These are phyloP conservation scores for Drosophila tristis DNA, from an alignment of 1,140 invertebrate species.

Conservation along the genomic window DNA sequence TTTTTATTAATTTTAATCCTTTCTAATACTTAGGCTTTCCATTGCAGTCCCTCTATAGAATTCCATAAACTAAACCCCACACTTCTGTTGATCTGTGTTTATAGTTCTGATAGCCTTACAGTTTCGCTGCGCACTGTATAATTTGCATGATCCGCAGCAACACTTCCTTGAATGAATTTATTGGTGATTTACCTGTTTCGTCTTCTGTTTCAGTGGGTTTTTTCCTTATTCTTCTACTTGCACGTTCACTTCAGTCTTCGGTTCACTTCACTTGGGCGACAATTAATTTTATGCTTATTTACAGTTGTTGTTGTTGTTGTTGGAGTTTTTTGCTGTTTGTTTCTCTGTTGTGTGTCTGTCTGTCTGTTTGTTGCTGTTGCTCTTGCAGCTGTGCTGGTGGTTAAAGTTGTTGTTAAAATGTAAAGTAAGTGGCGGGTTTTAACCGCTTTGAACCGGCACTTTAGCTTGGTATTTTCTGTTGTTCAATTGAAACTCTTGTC, in stretches of 20 bases:
- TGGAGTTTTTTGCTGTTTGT: neutral
- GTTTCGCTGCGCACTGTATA: neutral
- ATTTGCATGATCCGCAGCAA: neutral
- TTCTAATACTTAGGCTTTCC: no score
- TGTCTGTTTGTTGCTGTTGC: conserved; percentile 12
- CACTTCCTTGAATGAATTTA: neutral
- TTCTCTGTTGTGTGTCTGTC: conserved; percentile 1
- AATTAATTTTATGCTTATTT: conserved; percentile 52
- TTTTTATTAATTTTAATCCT: no score
- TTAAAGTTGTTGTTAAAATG: conserved; percentile 8
- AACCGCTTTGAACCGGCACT: conserved; percentile 55
- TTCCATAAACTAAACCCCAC: no score
- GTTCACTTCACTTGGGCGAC: conserved; percentile 14
- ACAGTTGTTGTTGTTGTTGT: conserved; percentile 12
- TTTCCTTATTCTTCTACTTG: conserved; percentile 5
- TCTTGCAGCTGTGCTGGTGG: conserved; percentile 15
- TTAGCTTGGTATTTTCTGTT: conserved; percentile 31
- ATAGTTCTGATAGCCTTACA: neutral
- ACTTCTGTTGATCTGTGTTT: no score
- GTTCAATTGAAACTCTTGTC: conserved; percentile 36
- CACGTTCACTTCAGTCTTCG: conserved; percentile 16
- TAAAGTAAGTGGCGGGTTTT: conserved; percentile 29
- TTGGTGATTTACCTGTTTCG: conserved; percentile 43
- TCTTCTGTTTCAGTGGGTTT: conserved; percentile 6
- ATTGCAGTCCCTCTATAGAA: no score